Evolutionary conservation across 1,140 invertebrate species (phyloP).

Genomic region (Berghia stephanieae): DNA sequence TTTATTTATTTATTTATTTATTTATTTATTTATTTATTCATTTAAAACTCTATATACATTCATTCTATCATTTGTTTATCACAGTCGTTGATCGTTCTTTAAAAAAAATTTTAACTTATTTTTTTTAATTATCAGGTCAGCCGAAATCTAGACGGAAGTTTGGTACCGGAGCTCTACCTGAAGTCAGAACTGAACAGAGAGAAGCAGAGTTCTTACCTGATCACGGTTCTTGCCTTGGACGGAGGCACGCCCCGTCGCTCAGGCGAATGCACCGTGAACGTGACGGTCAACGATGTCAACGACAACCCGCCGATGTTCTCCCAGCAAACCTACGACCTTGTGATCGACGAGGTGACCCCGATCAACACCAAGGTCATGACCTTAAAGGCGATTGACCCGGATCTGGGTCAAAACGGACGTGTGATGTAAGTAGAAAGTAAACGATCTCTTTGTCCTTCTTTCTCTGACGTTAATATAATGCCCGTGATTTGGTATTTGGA

Average conservation of each 20-base stretch:
- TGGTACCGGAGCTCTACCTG: slow-evolving; percentile 36
- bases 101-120: background rate
- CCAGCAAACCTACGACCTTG: slow-evolving; percentile 80
- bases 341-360: slow-evolving; percentile 63
- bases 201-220: slow-evolving; percentile 79
- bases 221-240: slow-evolving; percentile 87
- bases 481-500: too few relatives aligned
- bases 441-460: slow-evolving; percentile 8
- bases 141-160: slow-evolving; percentile 32
- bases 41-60: too few relatives aligned
- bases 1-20: too few relatives aligned
- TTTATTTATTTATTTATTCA: too few relatives aligned
- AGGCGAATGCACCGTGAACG: slow-evolving; percentile 79
- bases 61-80: too few relatives aligned
- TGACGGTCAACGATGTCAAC: slow-evolving; percentile 85
- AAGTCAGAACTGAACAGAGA: slow-evolving; percentile 83
- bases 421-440: slow-evolving; percentile 33
- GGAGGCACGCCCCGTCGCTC: slow-evolving; percentile 89
- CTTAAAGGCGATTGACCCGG: slow-evolving; percentile 82
- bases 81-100: too few relatives aligned
- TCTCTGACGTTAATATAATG: too few relatives aligned
- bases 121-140: slow-evolving; percentile 22
- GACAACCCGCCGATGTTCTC: slow-evolving; percentile 89
- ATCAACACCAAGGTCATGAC: slow-evolving; percentile 67
- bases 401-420: slow-evolving; percentile 88